Percentiles rank a stretch among this genome's conserved stretches.
Evolutionary conservation across 2,797 vertebrate species (phyloP).

Genomic region (Sciaenops ocellatus): DNA sequence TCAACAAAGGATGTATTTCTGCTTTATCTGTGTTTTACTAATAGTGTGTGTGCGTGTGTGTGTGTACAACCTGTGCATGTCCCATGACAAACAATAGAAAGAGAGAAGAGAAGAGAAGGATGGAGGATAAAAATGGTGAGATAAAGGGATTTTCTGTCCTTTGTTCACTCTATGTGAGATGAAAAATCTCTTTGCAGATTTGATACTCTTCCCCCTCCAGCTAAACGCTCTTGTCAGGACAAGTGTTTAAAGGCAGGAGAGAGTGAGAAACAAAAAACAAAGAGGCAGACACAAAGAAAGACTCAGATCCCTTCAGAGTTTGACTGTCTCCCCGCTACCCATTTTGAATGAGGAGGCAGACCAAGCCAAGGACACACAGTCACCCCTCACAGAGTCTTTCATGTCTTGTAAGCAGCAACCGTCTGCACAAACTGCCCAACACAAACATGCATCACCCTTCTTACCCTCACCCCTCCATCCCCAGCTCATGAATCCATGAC

Average conservation of each 20-base stretch:
- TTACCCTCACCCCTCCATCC: not conserved
- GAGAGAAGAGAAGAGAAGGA: not conserved
- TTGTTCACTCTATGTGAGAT: slow-evolving; percentile 47
- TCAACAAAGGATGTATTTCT: not conserved
- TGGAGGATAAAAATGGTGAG: slow-evolving; percentile 3
- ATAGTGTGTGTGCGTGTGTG: not conserved
- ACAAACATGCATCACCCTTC: not conserved
- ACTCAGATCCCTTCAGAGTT: slow-evolving; percentile 21
- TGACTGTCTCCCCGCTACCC: slow-evolving; percentile 7
- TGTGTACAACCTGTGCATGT: not conserved
- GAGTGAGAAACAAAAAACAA: slow-evolving; percentile 11
- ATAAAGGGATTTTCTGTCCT: slow-evolving; percentile 42
- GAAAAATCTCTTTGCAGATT: slow-evolving; percentile 55
- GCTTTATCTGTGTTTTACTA: not conserved
- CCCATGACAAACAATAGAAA: slow-evolving; percentile 28
- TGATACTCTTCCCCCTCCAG: slow-evolving; percentile 32
- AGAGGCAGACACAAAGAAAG: slow-evolving; percentile 1
- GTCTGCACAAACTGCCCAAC: not conserved
- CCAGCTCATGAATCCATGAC: not conserved
- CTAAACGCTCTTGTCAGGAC: slow-evolving; percentile 47
- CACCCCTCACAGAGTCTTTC: slow-evolving; percentile 12
- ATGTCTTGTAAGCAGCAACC: not conserved
- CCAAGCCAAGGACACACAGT: slow-evolving; percentile 30
- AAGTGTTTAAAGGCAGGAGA: slow-evolving; percentile 47
- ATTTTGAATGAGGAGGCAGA: slow-evolving; percentile 13